Base-by-base conservation (phyloP, 2,888 invertebrate species). In the Idaea dimidiata region DNA sequence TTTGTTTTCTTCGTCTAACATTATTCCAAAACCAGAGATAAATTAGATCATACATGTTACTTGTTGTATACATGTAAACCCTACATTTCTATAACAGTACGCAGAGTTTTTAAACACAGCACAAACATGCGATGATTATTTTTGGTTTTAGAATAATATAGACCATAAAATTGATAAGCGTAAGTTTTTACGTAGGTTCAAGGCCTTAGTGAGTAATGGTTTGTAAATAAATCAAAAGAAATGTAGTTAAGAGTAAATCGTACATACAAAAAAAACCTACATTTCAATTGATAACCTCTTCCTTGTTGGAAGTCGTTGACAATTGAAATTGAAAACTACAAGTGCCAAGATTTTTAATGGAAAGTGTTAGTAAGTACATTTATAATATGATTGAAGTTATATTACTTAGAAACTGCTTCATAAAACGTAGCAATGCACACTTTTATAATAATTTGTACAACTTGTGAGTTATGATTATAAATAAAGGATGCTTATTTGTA, bases 211-310 rank as follows among this genome's bases (percentile, higher is more conserved):
- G 54, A 14, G 17, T n/a, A 59, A 6, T 17, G 10, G 66, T 63
- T 63, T 68, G 68, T 68, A 70, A 66, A 70, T 67, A 59, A 57
- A 18, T 53, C 10, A 53, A 4, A 24, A 16, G 17, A 53, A 53
- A 24, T 24, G 24, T 24, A n/a, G 24, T 3, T 56, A 17, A 55
- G 17, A 53, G 10, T 32, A 32, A 24, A 43, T 43, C 43, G 43
- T 43, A 43, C 43, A 7, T 7, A 43, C 43, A 24, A 24, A 24
- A 24, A 24, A 24, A n/a, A n/a, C n/a, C 24, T 3, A 24, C 24
- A 24, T 24, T 24, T 5, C 3, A 24, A 24, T 24, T 24, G 24
- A 24, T 24, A 24, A 24, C 24, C 24, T 24, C 24, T 5, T 3
- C 5, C 24, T 24, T 24, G 1, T 24, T 24, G 24, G 24, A 24